Percentiles rank a stretch among this genome's conserved stretches.
Conservation (phyloP, 2,113 vertebrate genomes). For the Benitochromis conjunctus region DNA sequence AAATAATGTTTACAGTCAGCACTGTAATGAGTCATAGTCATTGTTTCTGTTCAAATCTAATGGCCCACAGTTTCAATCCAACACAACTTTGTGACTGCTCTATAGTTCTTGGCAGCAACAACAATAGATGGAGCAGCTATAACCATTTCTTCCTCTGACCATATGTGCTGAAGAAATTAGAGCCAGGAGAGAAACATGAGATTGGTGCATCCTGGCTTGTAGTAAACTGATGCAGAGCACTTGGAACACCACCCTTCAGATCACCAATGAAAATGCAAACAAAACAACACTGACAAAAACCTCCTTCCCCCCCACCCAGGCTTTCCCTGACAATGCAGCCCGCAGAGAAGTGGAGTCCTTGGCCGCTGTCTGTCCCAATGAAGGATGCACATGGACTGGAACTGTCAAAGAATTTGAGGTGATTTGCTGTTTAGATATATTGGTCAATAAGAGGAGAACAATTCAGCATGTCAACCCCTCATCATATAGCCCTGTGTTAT, state of each 20-base stretch:
- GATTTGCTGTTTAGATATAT: not conserved
- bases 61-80: not conserved
- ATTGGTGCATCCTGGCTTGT: not conserved
- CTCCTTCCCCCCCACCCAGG: slow-evolving; percentile 71
- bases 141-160: not conserved
- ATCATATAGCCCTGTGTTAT: not conserved
- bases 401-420: slow-evolving; percentile 96
- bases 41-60: not conserved
- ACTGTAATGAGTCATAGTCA: not conserved
- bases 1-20: not conserved
- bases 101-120: not conserved
- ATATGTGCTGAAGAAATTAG: not conserved
- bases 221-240: not conserved
- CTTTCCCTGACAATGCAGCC: slow-evolving; percentile 94
- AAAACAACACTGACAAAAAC: not conserved
- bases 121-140: not conserved
- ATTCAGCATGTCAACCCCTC: not conserved
- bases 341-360: slow-evolving; percentile 92
- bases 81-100: not conserved
- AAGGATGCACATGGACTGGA: slow-evolving; percentile 89
- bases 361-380: slow-evolving; percentile 84
- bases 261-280: slow-evolving; percentile 1
- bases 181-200: slow-evolving; percentile 1
- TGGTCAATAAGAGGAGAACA: not conserved
- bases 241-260: not conserved